Evolutionary conservation across 2,113 vertebrate species (phyloP).

Genomic region (Entomyzon cyanotis): DNA sequence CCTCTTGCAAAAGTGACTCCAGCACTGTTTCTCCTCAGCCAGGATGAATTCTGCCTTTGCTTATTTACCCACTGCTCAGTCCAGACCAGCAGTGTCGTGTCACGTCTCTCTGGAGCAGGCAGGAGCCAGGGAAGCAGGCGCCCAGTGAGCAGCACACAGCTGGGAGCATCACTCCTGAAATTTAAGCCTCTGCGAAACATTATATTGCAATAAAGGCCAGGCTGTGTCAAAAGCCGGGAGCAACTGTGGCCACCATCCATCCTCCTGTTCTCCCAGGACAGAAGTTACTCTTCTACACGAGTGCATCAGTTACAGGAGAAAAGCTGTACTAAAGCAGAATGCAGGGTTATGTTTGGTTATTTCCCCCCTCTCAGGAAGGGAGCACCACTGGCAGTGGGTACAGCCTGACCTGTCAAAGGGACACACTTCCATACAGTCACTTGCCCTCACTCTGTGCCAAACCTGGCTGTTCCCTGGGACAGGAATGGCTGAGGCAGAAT

Average conservation of each 20-base stretch:
- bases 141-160: background rate
- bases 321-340: background rate
- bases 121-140: background rate
- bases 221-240: background rate
- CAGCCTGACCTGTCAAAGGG: background rate
- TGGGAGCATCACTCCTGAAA: background rate
- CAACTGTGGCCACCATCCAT: background rate
- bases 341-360: background rate
- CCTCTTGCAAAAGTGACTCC: background rate
- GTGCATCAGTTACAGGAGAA: background rate
- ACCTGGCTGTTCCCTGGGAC: background rate
- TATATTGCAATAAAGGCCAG: slow-evolving; percentile 3
- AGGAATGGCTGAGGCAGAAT: background rate
- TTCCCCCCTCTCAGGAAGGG: background rate
- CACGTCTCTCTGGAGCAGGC: background rate
- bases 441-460: background rate
- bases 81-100: background rate
- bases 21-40: background rate
- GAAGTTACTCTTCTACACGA: background rate
- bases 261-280: background rate
- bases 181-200: background rate
- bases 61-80: background rate
- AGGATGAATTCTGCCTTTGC: background rate
- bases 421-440: background rate
- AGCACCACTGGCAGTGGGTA: background rate